Base-by-base conservation (phyloP, 2,113 vertebrate species). In the Sapayoa aenigma region DNA sequence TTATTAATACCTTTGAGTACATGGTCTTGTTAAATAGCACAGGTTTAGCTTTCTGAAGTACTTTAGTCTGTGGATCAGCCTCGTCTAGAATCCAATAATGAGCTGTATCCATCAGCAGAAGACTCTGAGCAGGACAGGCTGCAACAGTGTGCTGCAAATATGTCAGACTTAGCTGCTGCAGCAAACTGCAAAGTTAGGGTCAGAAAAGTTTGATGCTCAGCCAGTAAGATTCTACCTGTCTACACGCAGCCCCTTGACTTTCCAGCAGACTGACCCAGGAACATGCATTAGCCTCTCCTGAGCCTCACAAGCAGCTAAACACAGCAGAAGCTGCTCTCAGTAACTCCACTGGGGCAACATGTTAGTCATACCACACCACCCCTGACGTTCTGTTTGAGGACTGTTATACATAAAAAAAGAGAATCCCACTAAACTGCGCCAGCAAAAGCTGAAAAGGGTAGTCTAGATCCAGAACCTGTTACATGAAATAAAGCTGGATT, bases 361-460 rank as follows among this genome's bases (percentile, higher is more conserved):
- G 0, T 27, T 69, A 73, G 55, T 15, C 3, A 0, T 2, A n/a
- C 53, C 56, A 55, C 21, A 25, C 14, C 14, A 23, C 7, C 53
- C 41, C 35, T 31, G 21, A 35, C 13, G 14, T 6, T 76, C 42
- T 50, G n/a, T 11, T 19, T 5, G 24, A 85, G 47, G 16, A 75
- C 42, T 68, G 39, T 4, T 49, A 35, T 9, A n/a, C n/a, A n/a
- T n/a, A n/a, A 56, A 42, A 78, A 63, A 78, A 69, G 4, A 71
- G 12, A 68, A 6, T 9, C 16, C 18, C 19, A 44, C 20, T 60
- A 52, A 91, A 66, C 5, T 24, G 14, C 1, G 2, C 67, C 47
- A 84, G 23, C 3, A 59, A 78, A 71, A 78, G 25, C 33, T 52
- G 22, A 84, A 50, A 73, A 81, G 13, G 86, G 42, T 11, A 52